Evolutionary conservation across 2,888 invertebrate species (phyloP), one percentile per base, ranked within the genome.

Genomic region (Drosophila phalerata): DNA sequence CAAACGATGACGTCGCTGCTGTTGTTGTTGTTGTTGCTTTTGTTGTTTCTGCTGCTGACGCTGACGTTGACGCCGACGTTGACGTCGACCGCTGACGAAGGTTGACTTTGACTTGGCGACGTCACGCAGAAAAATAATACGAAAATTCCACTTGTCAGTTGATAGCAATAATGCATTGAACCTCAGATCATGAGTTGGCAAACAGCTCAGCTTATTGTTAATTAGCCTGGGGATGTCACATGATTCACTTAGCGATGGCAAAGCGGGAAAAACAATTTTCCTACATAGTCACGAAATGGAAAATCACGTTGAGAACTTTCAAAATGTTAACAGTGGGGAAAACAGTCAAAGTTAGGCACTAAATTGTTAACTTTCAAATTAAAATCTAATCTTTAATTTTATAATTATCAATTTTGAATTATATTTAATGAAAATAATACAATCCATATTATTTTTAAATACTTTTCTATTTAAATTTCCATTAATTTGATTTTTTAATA

Each of bases 121-220:
- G 82, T 88, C 88, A 88, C 77, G 62, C 69, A 43, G 66, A 64
- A 79, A 65, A 56, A 32, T 47, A 48, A 56, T 61, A 61, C 30
- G 64, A 71, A 82, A 88, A 79, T 77, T 79, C 77, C 83, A 86
- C 85, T 83, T 83, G 89, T 70, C 89, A 72, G 79, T 9, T 51
- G 42, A 57, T 43, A 56, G 40, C 38, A 66, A 73, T 69, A 86
- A 88, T 86, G 84, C 83, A 84, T 81, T 84, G 83, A 84, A 84
- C 87, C 89, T 69, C 63, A 64, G 86, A 61, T 74, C 81, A 69
- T 82, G 70, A 79, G 73, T 66, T 57, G 69, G 61, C 82, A 79
- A 79, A 79, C 62, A 63, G 58, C 30, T 19, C n/a, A 30, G 55
- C 49, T 58, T 38, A 48, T 30, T 51, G 51, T 47, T 57, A 57